Base-by-base conservation (phyloP, 1,140 invertebrate genomes). In the Drosophila cardini region DNA sequence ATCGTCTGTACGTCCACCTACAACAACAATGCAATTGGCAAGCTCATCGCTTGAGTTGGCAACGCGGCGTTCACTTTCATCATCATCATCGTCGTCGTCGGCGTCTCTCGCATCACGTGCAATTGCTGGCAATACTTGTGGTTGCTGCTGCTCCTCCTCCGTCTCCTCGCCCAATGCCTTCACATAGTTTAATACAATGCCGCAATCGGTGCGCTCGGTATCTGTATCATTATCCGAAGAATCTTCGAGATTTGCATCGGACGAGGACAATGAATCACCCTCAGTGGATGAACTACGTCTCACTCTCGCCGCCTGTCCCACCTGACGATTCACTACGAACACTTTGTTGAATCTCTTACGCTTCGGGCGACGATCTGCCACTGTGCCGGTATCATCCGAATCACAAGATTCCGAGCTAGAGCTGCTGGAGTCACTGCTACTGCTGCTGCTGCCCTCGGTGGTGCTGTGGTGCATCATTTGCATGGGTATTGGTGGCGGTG, bases 291-390 rank as follows among this genome's bases (percentile, higher is more conserved):
- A 93, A 30, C 94, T 94, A 45, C 94, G 94, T 13, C 70, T n/a
- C 1, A 36, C 62, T 34, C 72, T 43, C 13, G 65, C 72, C 5
- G 61, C 76, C n/a, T 68, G 68, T 4, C 77, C 76, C 3, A 61
- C 80, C 38, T 85, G 78, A 0, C 80, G 78, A 78, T 96, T 96
- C 1, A 96, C 95, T 0, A 96, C 94, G 78, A 96, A 96, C 0
- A 96, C 95, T 13, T 95, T 93, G 0, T 95, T 96, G 82, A 96
- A 96, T 15, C 94, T 93, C 10, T 95, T 94, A 0, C 94, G 93
- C 10, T 95, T 94, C n/a, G 93, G 92, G 3, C 91, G 63, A 0
- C 91, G 78, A 75, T 91, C 85, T 9, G 82, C 89, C 30, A 92
- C 86, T 0, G 87, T 90, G n/a, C 92, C 85, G 1, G 91, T 92